Evolutionary conservation across 2,888 invertebrate genomes (phyloP), one percentile per base, ranked within the genome.

Genomic region (Drosophila rubida): DNA sequence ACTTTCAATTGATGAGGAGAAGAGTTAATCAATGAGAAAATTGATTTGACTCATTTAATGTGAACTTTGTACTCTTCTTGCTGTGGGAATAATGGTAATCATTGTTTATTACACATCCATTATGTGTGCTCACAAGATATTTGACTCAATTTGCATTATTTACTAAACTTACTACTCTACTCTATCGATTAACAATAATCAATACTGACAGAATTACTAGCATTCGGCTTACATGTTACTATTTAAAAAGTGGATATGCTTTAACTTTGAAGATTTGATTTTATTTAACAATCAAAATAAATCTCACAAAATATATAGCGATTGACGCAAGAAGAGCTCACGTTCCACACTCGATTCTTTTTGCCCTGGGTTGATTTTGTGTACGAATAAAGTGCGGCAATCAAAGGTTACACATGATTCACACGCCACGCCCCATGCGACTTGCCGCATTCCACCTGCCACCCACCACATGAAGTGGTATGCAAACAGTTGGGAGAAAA

Each of bases 381-480:
- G 66, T 70, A 54, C 41, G 67, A 37, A 77, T 69, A 73, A 80
- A 77, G 87, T 78, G 79, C 42, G 62, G 66, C 79, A 82, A 85
- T 82, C 88, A 82, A 67, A 69, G 68, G 63, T 65, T 67, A 63
- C 42, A 51, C 70, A 67, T 65, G 41, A 49, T 37, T 37, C 35
- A 37, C 35, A 37, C 35, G 13, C 35, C 35, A 13, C 13, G 41
- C 46, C 44, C 22, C 27, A 27, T 49, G 41, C 30, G 44, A 30
- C 50, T 13, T 45, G 16, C 32, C 48, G 37, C 48, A 61, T 30
- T 39, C 45, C 42, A 25, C 25, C 27, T 48, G 39, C 27, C 46
- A 30, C 46, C n/a, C 45, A 16, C 32, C 48, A 49, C 42, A 61
- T 27, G 50, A n/a, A 35, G 6, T 30, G 58, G 51, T 45, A 60